Conservation (phyloP, 1,140 invertebrate species). For the Sweltsa coloradensis region DNA sequence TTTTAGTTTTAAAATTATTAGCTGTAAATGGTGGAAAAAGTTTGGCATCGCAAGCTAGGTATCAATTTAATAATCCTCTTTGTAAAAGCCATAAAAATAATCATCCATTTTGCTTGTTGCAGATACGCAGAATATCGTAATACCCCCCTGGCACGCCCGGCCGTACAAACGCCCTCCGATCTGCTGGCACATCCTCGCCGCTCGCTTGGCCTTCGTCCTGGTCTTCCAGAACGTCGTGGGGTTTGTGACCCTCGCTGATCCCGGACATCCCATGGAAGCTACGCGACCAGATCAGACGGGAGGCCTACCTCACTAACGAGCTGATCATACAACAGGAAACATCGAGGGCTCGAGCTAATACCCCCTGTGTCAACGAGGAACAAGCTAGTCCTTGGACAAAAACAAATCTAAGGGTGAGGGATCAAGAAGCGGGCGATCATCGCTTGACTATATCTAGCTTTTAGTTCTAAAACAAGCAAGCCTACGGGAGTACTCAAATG, state of each 20-base stretch:
- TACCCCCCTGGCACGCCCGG: conserved; percentile 41
- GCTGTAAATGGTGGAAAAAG: too few relatives aligned
- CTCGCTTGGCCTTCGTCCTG: conserved; percentile 80
- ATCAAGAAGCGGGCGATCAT: too few relatives aligned
- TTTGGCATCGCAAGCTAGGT: too few relatives aligned
- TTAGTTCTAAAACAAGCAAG: too few relatives aligned
- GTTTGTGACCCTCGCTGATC: conserved; percentile 68
- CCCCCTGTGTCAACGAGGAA: too few relatives aligned
- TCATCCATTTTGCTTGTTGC: conserved; percentile 20
- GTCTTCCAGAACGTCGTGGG: conserved; percentile 86
- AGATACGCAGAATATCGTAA: conserved; percentile 78
- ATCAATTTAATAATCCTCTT: too few relatives aligned
- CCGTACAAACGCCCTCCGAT: conserved; percentile 63
- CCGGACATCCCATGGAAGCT: conserved; percentile 71
- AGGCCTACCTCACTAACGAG: conserved; percentile 79
- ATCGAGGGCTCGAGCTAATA: neutral
- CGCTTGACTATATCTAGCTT: too few relatives aligned
- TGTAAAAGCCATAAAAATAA: too few relatives aligned
- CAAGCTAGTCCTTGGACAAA: too few relatives aligned
- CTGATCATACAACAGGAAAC: conserved; percentile 70
- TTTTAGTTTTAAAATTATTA: too few relatives aligned
- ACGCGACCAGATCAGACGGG: conserved; percentile 64
- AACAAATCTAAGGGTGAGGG: too few relatives aligned
- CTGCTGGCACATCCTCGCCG: conserved; percentile 85
- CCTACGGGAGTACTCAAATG: too few relatives aligned